Evolutionary conservation across 2,113 vertebrate species (phyloP), one percentile per base, ranked within the genome.

Genomic region (Macroglossus sobrinus): DNA sequence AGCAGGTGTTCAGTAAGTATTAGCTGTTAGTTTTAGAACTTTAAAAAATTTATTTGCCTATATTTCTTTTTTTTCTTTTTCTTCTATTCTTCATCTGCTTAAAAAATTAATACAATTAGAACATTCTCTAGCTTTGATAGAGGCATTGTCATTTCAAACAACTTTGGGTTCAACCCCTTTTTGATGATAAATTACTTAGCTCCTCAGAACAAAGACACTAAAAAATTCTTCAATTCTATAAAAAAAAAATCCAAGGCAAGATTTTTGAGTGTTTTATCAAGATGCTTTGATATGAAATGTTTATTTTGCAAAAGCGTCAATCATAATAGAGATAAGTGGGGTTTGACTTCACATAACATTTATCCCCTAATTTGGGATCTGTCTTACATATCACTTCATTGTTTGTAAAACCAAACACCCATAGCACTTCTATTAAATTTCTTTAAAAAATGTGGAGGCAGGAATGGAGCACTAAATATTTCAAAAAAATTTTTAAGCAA

Each of bases 291-390:
- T 84, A 40, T 50, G 33, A 71, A 43, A 76, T 91, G 22, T 66
- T 86, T 96, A 30, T 75, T 96, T 96, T 96, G 53, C 28, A 80
- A 14, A 76, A 61, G 33, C 40, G 91, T 91, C 63, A 75, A 19
- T 80, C 19, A 18, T 43, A 57, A 88, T 9, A 86, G 59, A 86
- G 38, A 84, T 35, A 93, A 91, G 30, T 68, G 18, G 18, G 18
- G 1, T 63, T 82, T 64, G 3, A 78, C 24, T 45, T 76, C 33
- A 78, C 50, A 50, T 5, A n/a, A 35, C 5, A 12, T 72, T 91
- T 89, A 71, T 43, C 24, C 40, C 47, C 35, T 74, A 40, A 64
- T 76, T 43, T 89, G 50, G 18, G 79, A 64, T 90, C 69, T 86
- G 15, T 85, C 40, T 35, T 53, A 21, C 24, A 35, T 68, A 38